A percentile compares a stretch with the other conserved stretches of the same genome.
Evolutionary conservation across 2,113 vertebrate species (phyloP).

Genomic region (Aptenodytes patagonicus): DNA sequence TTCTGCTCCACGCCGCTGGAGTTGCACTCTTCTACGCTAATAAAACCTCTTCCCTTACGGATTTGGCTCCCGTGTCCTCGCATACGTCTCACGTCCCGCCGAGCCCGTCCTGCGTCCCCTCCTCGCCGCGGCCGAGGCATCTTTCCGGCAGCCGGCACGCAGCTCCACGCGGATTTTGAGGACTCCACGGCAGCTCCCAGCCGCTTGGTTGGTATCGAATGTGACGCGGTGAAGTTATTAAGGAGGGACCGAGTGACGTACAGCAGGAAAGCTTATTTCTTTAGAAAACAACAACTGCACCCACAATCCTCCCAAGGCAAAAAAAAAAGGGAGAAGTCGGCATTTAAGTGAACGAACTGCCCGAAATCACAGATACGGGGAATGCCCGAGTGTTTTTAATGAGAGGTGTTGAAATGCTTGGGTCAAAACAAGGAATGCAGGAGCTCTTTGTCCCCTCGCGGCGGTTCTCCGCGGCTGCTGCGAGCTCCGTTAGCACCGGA

Average conservation of each 20-base stretch:
- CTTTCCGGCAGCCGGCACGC: background rate
- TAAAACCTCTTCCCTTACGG: background rate
- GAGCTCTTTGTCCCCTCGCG: background rate
- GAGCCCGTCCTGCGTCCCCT: background rate
- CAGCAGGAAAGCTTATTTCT: background rate
- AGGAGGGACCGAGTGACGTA: background rate
- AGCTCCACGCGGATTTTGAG: background rate
- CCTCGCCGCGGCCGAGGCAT: rapidly evolving
- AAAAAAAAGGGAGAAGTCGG: background rate
- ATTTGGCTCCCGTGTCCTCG: background rate
- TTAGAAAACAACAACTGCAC: background rate
- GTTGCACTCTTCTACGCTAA: too few relatives aligned
- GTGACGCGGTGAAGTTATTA: too few relatives aligned
- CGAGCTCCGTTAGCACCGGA: background rate
- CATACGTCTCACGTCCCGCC: rapidly evolving
- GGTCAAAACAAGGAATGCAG: rapidly evolving
- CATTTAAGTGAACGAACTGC: background rate
- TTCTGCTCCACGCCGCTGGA: background rate
- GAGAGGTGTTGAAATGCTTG: background rate
- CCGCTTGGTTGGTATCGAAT: rapidly evolving
- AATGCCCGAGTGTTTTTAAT: background rate
- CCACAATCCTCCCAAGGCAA: background rate
- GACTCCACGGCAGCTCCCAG: background rate
- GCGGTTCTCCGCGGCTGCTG: rapidly evolving
- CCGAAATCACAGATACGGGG: background rate